A percentile compares a stretch with the other conserved stretches of the same genome.
Evolutionary conservation across 2,888 invertebrate genomes (phyloP).

Genomic region (Eilema caniola): DNA sequence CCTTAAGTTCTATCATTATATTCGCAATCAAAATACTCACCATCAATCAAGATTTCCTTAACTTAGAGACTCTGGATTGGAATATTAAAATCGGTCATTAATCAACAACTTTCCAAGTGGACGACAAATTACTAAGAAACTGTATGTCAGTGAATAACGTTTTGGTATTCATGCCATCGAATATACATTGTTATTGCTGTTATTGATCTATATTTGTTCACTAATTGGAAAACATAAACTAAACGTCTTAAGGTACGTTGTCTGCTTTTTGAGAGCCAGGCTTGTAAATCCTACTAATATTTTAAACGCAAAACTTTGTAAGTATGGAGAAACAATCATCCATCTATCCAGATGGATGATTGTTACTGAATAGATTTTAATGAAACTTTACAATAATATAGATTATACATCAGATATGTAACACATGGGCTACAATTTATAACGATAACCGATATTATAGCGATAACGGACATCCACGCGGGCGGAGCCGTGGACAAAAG

Average conservation of each 20-base stretch:
- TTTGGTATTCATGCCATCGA: background rate
- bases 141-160: background rate
- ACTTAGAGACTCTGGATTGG: background rate
- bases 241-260: too few species aligned
- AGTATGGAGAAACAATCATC: too few species aligned
- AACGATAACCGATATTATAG: too few species aligned
- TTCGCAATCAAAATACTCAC: background rate
- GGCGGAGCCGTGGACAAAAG: too few species aligned
- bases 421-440: too few species aligned
- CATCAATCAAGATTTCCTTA: constrained; percentile 2
- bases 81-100: background rate
- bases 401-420: too few species aligned
- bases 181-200: background rate
- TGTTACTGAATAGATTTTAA: too few species aligned
- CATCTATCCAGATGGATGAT: too few species aligned
- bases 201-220: background rate
- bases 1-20: background rate
- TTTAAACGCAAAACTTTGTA: too few species aligned
- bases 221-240: background rate
- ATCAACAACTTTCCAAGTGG: background rate
- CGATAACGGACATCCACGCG: too few species aligned
- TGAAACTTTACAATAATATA: too few species aligned
- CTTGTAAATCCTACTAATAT: too few species aligned
- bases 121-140: background rate
- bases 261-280: background rate